Base-by-base conservation (phyloP, 2,797 vertebrate genomes). In the Poecilia picta region DNA sequence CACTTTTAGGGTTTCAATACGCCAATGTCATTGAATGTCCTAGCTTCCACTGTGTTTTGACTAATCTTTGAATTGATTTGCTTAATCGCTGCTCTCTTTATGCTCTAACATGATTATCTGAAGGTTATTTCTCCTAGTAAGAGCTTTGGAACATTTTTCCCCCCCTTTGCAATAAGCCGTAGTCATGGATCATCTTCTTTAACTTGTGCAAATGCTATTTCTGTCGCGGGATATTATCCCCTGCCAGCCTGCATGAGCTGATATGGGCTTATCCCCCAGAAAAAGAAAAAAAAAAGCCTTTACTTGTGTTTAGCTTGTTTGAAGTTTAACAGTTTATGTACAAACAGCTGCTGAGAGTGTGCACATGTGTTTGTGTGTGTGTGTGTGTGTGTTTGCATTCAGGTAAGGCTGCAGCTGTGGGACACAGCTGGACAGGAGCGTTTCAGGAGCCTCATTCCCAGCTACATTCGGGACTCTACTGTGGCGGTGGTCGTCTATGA, bases 321-420 rank as follows among this genome's bases (percentile, higher is more conserved):
- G 75, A 53, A 57, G 74, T 72, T 46, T 85, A 76, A 76, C 57
- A 57, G 46, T 74, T 57, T 68, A 78, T 74, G 62, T 43, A 8
- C 11, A 79, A 85, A 47, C 81, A 80, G 79, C 75, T 79, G 64
- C 47, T 84, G n/a, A 64, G 76, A 1, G 46, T 74, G 70, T 41
- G 39, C 39, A 41, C 75, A 7, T 55, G 23, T 55, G 53, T n/a
- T 2, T 55, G 23, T 53, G 20, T 53, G 51, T 53, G 7, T 53
- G 20, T 57, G 53, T 25, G 53, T 12, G 4, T 25, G 20, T 0
- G 55, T 31, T 1, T 13, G n/a, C 45, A 2, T 73, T 75, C 89
- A 98, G 97, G 97, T 98, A 84, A 95, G 97, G 87, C 96, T 98
- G 95, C 97, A 98, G 94, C 95, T 98, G 76, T 98, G 97, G 97